Base-by-base conservation (phyloP, 2,113 vertebrate species). In the Indicator maculatus region DNA sequence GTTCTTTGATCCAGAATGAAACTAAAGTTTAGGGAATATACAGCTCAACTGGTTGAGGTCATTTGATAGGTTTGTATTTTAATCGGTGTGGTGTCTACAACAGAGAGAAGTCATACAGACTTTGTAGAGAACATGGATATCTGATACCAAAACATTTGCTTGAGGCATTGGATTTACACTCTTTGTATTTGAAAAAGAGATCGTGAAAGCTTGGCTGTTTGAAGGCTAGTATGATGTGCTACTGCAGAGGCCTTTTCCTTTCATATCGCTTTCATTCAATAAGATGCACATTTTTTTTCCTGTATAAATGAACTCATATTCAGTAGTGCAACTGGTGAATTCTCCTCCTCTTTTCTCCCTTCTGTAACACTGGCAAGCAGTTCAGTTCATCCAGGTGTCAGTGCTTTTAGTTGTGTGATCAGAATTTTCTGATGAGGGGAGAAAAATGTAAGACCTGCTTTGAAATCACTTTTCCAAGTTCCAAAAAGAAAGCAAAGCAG, bases 381-480 rank as follows among this genome's bases (percentile, higher is more conserved):
- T 94, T 93, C 86, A 91, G 91, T 94, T 95, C 91, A 59, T 90
- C 93, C 76, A 86, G 93, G 91, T 95, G 85, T 91, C 95, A 59
- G 39, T 91, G 90, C 88, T 93, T 97, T 95, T 77, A 77, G 81
- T 16, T 86, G 27, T 92, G 66, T 79, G 95, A 97, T 91, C 88
- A 83, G 83, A 88, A 95, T 90, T 96, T 95, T 88, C 95, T 96
- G 86, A 95, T 97, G 96, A 96, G 88, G 91, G 83, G 92, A 86
- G 80, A 66, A 75, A 88, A 83, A 36, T 11, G 65, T 83, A 94
- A 93, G 86, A 90, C 93, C 82, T 95, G 89, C 79, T 95, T 95
- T 95, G 91, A 94, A 95, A 91, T 93, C 75, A 90, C 58, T 94
- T 95, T 94, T 94, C 93, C 53, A 90, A 94, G 85, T 92, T 85